Evolutionary conservation across 2,797 vertebrate species (phyloP), one percentile per base, ranked within the genome.

Genomic region (Parauchenoglanis punctatus): DNA sequence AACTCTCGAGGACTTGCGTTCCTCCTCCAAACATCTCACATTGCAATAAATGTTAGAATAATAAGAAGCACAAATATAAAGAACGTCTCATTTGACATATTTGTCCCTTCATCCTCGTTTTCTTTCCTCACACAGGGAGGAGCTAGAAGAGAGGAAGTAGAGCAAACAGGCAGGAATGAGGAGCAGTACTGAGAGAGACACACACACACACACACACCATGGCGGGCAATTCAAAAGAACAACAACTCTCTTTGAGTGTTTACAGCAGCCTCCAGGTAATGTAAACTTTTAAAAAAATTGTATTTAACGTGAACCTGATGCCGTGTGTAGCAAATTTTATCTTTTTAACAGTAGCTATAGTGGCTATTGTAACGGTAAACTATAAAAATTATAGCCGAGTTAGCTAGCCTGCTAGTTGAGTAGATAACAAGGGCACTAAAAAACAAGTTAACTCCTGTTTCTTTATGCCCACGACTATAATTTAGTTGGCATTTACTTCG

Each of bases 211-310:
- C 2, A 63, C 2, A 67, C 63, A 67, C 28, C 13, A 67, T 96
- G 95, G 96, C 95, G 95, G 95, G 88, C 40, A 52, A 54, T 93
- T 92, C 89, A 83, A 94, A 92, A 84, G 92, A 94, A 4, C 70
- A 91, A 2, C 87, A 86, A 4, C 65, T 93, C 0, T 90, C 85
- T 0, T 82, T 81, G 0, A 13, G 80, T 25, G 86, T 96, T 82
- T 96, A 94, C 81, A 76, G 28, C 20, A 70, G 40, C 0, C 84
- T 96, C 11, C 93, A 94, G 89, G 95, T 96, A 94, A 87, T n/a
- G 23, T 83, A 31, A 28, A 52, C 25, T 1, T 15, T 84, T 52
- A 67, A 49, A 20, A 81, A 63, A 49, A 7, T 17, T 82, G 8
- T 58, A 35, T 80, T 49, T 49, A 49, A 49, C 61, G 11, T 25